Conservation (phyloP, 2,797 vertebrate genomes). For the Ptychobarbus kaznakovi region DNA sequence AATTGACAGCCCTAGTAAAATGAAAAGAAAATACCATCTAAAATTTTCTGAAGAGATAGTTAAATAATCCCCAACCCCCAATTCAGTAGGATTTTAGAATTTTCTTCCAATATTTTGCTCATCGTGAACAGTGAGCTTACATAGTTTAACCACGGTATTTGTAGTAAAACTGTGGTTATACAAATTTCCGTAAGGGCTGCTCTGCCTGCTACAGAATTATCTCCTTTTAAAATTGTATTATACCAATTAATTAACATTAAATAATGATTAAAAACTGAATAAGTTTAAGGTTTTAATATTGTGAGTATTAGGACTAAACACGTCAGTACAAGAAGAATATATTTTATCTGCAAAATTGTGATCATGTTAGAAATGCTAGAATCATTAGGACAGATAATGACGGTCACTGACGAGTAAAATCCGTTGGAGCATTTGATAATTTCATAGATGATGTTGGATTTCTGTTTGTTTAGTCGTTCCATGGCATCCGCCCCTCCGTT, state of each 20-base stretch:
- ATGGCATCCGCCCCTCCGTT: constrained; percentile 86
- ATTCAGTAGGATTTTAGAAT: background rate
- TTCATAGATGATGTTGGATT: constrained; percentile 90
- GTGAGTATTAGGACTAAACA: background rate
- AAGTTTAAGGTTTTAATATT: background rate
- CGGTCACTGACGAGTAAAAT: constrained; percentile 89
- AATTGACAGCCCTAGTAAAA: too few relatives aligned
- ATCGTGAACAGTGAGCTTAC: too few relatives aligned
- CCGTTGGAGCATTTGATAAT: constrained; percentile 87
- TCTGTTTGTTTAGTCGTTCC: constrained; percentile 87
- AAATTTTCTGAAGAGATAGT: background rate
- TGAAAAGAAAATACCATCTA: background rate
- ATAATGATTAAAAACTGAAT: background rate
- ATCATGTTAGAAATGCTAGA: background rate
- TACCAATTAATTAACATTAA: background rate
- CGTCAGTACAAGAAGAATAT: background rate
- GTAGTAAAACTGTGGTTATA: background rate
- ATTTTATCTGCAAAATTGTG: background rate
- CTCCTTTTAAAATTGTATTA: background rate
- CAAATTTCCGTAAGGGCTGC: background rate
- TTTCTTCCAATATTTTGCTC: background rate
- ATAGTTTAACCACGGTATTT: background rate
- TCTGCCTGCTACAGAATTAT: background rate
- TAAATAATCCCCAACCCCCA: background rate
- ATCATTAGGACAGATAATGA: background rate